Conservation (phyloP, 2,113 vertebrate genomes). For the Eptatretus burgeri region DNA sequence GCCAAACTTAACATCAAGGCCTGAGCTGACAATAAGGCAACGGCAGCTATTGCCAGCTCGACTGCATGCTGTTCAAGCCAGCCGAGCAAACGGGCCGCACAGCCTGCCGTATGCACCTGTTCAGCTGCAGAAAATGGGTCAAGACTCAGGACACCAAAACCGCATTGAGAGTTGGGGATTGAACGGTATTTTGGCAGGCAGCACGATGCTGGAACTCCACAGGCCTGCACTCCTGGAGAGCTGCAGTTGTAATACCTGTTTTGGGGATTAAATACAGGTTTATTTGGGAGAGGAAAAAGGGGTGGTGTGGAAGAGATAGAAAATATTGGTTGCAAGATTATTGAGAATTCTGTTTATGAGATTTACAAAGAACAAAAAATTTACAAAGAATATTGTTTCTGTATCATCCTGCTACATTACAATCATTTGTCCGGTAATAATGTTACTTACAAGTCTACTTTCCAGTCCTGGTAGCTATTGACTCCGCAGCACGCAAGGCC, state of each 20-base stretch:
- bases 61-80: conserved; percentile 23
- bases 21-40: conserved; percentile 19
- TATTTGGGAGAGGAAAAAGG: neutral
- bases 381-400: too few relatives aligned
- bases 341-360: neutral
- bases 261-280: neutral
- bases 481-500: conserved; percentile 49
- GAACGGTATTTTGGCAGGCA: conserved; percentile 26
- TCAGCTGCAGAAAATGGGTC: conserved; percentile 18
- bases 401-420: too few relatives aligned
- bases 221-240: conserved; percentile 32
- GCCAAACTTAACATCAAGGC: conserved; percentile 21
- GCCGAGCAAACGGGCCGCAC: conserved; percentile 17
- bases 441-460: conserved; percentile 38
- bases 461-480: conserved; percentile 47
- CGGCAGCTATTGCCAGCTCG: conserved; percentile 5
- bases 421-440: too few relatives aligned
- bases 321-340: neutral
- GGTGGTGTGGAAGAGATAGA: neutral
- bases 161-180: conserved; percentile 36
- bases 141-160: conserved; percentile 21
- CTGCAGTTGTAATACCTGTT: conserved; percentile 77
- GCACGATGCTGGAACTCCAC: conserved; percentile 49
- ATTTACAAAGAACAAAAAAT: too few relatives aligned
- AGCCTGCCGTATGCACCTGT: conserved; percentile 31